phyloP scores from a whole-genome alignment of 2,888 invertebrate genomes.

The Protophormia terraenovae region DNA sequence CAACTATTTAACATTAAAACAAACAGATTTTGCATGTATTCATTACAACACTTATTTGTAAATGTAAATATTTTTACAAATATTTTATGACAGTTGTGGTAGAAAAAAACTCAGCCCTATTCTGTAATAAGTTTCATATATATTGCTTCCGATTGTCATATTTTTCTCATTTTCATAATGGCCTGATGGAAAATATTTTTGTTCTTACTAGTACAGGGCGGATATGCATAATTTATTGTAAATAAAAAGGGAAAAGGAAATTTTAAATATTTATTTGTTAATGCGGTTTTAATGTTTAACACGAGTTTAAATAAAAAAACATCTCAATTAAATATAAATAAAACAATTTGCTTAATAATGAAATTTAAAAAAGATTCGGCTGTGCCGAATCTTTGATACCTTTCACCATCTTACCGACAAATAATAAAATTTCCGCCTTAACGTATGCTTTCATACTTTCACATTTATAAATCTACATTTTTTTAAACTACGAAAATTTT shows the following conservation, averaged over 20 bases:
- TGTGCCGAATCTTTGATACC: too few species aligned
- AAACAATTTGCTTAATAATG: background rate
- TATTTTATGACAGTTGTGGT: background rate
- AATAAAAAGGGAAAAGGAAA: background rate
- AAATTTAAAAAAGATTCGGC: background rate
- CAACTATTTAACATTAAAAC: background rate
- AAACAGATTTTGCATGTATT: background rate
- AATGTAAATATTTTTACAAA: background rate
- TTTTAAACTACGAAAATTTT: too few species aligned
- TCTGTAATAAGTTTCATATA: background rate
- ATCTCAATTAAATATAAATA: slow-evolving; percentile 9
- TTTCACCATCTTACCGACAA: too few species aligned
- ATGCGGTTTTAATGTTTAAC: slow-evolving; percentile 18
- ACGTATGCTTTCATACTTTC: too few species aligned
- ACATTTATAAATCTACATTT: too few species aligned
- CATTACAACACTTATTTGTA: background rate
- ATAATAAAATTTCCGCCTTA: too few species aligned
- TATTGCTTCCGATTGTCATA: too few species aligned
- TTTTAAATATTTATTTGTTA: background rate
- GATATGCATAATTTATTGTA: background rate
- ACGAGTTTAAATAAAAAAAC: background rate
- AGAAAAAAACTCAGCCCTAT: background rate
- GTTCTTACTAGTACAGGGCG: background rate
- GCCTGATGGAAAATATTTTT: too few species aligned
- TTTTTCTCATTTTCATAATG: too few species aligned